Base-by-base conservation (phyloP, 2,797 vertebrate genomes). In the Melanotaenia boesemani region DNA sequence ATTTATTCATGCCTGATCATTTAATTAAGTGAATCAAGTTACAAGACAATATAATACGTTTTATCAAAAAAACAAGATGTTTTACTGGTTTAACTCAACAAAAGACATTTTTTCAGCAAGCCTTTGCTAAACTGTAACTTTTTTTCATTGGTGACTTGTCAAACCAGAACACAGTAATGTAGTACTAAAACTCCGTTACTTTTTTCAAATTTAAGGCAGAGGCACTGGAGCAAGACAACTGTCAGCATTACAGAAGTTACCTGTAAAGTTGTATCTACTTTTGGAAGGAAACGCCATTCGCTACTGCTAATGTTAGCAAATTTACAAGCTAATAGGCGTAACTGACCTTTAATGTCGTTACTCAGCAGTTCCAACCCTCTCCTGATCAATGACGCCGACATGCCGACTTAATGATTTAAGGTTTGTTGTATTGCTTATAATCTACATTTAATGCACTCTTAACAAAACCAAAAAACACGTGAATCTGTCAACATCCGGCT, bases 321-420 rank as follows among this genome's bases (percentile, higher is more conserved):
- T 37, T 3, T 2, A 2, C 6, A 0, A 30, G 61, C 20, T 80
- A 11, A 44, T 0, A 34, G 4, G 0, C 32, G 4, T 18, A 54
- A 71, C 83, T 6, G 1, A 92, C 94, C 92, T 91, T 88, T 91
- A n/a, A 91, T 41, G 0, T 94, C 93, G 0, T 90, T 64, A 56
- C 68, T 90, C 32, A 95, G 82, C 60, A 95, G 74, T 54, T 95
- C 93, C 70, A 95, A 81, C n/a, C 94, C 94, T 88, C 88, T 93
- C 58, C 91, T 83, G 48, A 95, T 28, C 80, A 95, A 26, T 32
- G 95, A 93, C 26, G 82, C 88, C 3, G 95, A 95, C 95, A 95
- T 95, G 1, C 15, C 26, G 26, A 2, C 6, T 13, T 6, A 6
- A 63, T 5, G 63, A 7, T 15, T 1, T 2, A 0, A 36, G 6